Evolutionary conservation across 2,113 vertebrate genomes (phyloP), one percentile per base, ranked within the genome.

Genomic region (Sylvilagus bachmani): DNA sequence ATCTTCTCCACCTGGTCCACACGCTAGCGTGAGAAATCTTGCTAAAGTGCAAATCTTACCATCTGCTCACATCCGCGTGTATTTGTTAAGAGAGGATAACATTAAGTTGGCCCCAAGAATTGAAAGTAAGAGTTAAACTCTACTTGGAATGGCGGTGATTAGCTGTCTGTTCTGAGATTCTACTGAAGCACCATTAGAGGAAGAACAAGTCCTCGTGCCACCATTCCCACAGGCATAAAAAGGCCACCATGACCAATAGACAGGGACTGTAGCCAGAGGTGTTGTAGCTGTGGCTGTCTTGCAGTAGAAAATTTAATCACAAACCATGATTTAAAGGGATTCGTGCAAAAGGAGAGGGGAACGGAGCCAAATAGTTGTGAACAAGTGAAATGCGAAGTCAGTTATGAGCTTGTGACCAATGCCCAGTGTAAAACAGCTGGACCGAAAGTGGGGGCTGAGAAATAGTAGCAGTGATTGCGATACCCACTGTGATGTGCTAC

Each of bases 111-210:
- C 31, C 10, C 6, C 14, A 80, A 75, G 64, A 86, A 16, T 78
- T 94, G 91, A 94, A 94, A 83, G 64, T 77, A 36, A 66, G 24
- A 70, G 33, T 69, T 84, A 58, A 90, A 62, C n/a, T 80, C 14
- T 44, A 36, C 8, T 0, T 16, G 22, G 38, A 49, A 91, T 75
- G 51, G 8, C 22, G 8, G 16, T 19, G 10, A 88, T 91, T 73
- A 64, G 27, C 19, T 24, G 21, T 74, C 74, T 86, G 31, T 86
- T 22, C 33, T 14, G 44, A 67, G 58, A 61, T 38, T 33, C 19
- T 53, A 51, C 67, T 51, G 62, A 33, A 70, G n/a, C 44, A n/a
- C 44, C 58, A 16, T 5, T 14, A 38, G 61, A 49, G 38, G 75
- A 79, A 86, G 36, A 80, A 51, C 4, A 3, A 58, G 22, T 27